Conservation (phyloP, 2,888 invertebrate genomes). For the Cosmorhoe ocellata region DNA sequence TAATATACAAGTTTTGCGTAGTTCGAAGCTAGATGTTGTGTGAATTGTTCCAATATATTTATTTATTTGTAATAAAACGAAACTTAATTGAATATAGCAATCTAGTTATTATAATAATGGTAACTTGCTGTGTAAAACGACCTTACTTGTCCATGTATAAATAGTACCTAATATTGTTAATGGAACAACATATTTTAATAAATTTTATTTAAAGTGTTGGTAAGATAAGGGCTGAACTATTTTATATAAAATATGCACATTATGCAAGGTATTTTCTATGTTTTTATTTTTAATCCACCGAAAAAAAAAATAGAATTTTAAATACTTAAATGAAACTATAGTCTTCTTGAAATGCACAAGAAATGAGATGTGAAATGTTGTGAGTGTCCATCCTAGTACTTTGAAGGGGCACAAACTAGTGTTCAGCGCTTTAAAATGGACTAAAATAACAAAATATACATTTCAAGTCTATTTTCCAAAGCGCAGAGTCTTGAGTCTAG, state of each 20-base stretch:
- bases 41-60: too few species aligned
- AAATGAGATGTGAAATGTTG: too few species aligned
- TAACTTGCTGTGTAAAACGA: conserved; percentile 2
- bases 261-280: conserved; percentile 8
- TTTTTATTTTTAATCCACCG: conserved; percentile 13
- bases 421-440: too few species aligned
- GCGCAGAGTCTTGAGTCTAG: too few species aligned
- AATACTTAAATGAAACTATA: conserved; percentile 4
- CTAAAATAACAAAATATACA: too few species aligned
- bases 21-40: too few species aligned
- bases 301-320: background rate
- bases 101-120: background rate
- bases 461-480: too few species aligned
- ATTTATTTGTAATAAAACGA: too few species aligned
- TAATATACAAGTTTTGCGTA: too few species aligned
- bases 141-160: conserved; percentile 15
- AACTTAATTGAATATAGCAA: background rate
- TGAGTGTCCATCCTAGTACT: too few species aligned
- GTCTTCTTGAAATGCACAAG: conserved; percentile 17
- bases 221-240: conserved; percentile 28
- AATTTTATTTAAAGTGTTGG: conserved; percentile 27
- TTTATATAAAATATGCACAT: conserved; percentile 19
- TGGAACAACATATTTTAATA: conserved; percentile 29
- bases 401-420: too few species aligned
- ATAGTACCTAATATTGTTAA: conserved; percentile 23